Evolutionary conservation across 2,113 vertebrate species (phyloP), one percentile per base, ranked within the genome.

Genomic region (Rhipidura dahli): DNA sequence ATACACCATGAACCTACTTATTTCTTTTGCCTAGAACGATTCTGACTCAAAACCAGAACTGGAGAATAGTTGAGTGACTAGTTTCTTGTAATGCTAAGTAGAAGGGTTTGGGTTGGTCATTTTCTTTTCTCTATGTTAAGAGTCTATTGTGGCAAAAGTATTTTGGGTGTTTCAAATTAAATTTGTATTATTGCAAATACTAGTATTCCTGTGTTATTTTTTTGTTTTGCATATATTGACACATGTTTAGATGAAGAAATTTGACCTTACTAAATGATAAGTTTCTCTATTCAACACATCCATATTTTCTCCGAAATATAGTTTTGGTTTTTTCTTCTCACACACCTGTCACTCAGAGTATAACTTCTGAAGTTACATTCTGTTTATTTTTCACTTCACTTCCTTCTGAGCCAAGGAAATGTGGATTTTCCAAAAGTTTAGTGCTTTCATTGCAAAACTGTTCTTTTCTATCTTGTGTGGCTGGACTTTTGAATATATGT

Each of bases 401-500:
- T 80, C 89, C 89, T 90, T 97, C 97, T 8, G 97, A 95, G 42
- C 94, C 94, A 79, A 90, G 37, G 51, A 96, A 93, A 83, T 30
- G 92, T 22, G 96, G 94, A 37, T 85, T 97, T 94, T 98, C 96
- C 44, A 87, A 13, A 47, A 95, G 75, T 69, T 83, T 71, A 35
- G 96, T 57, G 66, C 93, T 95, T 73, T 97, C 98, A 3, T 45
- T 97, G 82, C 96, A 91, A 24, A 98, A 95, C 22, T 83, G 95
- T 68, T 97, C 95, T 31, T 54, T 94, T 66, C 87, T 97, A 31
- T 97, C 97, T 56, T 80, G 97, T 77, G 95, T 53, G 69, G 88
- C 90, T 63, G 92, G 79, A 72, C 83, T 98, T 98, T 98, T 99
- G 93, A 98, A 98, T 31, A 97, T 91, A 86, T 98, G 98, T 94